Base-by-base conservation (phyloP, 2,888 invertebrate genomes). In the Morinoia aosen region DNA sequence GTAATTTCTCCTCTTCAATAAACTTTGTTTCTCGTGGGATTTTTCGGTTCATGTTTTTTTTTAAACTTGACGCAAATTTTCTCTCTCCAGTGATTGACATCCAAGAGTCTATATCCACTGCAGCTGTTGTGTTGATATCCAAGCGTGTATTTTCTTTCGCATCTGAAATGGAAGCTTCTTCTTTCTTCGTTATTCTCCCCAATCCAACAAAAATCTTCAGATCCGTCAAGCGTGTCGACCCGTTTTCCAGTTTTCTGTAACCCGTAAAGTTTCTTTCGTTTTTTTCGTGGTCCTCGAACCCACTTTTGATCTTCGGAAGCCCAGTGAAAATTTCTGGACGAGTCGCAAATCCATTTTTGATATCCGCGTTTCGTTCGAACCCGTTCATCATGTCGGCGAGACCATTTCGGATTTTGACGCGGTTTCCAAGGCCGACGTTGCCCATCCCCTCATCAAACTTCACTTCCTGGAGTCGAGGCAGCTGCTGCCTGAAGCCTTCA, bases 401-500 rank as follows among this genome's bases (percentile, higher is more conserved):
- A 76, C 76, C 76, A 33, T 19, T 61, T 8, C 16, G 76, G 25
- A 14, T 33, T 76, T 76, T 76, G 8, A 10, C 25, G 76, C 33
- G 25, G 33, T 8, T 16, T 19, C 25, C 61, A 61, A 12, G 8
- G 2, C 76, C 76, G 25, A 33, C 7, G 25, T 33, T 33, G 61
- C 19, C 61, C 12, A 61, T 33, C 0, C 16, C 76, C 76, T 33
- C 76, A 33, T 33, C 76, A 76, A 61, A 61, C 19, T 76, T 16
- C 76, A 76, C 76, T 33, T 76, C 76, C 76, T 76, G 76, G 0
- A 76, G 25, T 8, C 76, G 19, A 8, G 76, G 76, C 19, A 76
- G 33, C 33, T 33, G 76, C 76, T 25, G 76, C 48, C 90, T 97
- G 96, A 98, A 97, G 97, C 98, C 98, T 96, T 98, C 98, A 96